Percentiles rank a stretch among this genome's conserved stretches.
These are phyloP conservation scores for Morpho helenor DNA, from an alignment of 2,888 invertebrate species.

Conservation along the genomic window DNA sequence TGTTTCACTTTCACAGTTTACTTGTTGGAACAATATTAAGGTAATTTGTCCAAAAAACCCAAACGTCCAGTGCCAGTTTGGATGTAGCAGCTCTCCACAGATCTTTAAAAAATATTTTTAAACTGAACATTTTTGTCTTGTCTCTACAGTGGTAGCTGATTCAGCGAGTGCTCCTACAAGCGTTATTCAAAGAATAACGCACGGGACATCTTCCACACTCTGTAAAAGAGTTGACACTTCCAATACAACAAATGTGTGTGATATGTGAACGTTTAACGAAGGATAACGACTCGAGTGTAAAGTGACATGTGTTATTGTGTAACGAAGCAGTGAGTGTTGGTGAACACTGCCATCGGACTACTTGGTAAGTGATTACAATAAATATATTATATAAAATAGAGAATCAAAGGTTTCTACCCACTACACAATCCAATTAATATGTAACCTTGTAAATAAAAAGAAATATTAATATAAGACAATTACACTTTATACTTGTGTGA, in stretches of 20 bases:
- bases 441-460: no score
- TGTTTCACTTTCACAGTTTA: no score
- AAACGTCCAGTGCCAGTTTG: no score
- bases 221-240: constrained; percentile 42
- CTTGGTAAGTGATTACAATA: not conserved
- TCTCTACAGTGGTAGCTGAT: constrained; percentile 73
- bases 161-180: constrained; percentile 73
- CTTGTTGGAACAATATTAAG: no score
- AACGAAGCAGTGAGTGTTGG: not conserved
- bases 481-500: no score
- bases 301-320: not conserved
- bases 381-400: not conserved
- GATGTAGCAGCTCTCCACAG: no score
- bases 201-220: constrained; percentile 70
- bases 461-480: no score
- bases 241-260: constrained; percentile 35
- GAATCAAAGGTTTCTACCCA: not conserved
- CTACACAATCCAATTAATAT: not conserved
- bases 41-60: no score
- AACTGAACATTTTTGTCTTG: no score
- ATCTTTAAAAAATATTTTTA: no score
- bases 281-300: constrained; percentile 15
- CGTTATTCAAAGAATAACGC: constrained; percentile 75
- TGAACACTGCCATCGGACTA: not conserved
- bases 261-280: constrained; percentile 14